Conservation (phyloP, 2,113 vertebrate genomes). For the Saimiri boliviensis region DNA sequence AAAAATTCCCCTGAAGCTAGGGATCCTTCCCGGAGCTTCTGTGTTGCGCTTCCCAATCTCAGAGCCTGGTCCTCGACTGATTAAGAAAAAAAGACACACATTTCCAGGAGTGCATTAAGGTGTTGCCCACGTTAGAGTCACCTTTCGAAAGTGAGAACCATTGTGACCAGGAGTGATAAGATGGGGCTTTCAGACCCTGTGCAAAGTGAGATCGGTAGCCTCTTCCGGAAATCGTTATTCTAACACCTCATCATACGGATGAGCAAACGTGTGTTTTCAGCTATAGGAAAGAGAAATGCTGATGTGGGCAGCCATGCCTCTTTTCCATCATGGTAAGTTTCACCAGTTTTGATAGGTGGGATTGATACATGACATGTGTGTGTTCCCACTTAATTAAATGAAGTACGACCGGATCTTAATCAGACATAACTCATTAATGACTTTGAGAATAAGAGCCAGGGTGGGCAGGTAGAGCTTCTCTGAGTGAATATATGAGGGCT, state of each 20-base stretch:
- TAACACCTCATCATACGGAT: neutral
- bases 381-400: neutral
- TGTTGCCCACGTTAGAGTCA: neutral
- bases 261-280: neutral
- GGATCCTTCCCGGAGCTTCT: neutral
- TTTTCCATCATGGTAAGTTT: neutral
- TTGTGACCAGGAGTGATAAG: neutral
- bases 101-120: neutral
- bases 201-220: neutral
- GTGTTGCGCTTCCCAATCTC: neutral
- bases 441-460: neutral
- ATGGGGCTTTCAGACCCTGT: neutral
- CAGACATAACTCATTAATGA: neutral
- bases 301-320: neutral
- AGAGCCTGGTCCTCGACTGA: neutral
- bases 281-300: neutral
- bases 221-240: neutral
- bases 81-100: neutral
- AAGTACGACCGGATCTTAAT: neutral
- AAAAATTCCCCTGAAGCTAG: neutral
- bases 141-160: neutral
- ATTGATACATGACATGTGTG: neutral
- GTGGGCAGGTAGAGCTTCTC: neutral
- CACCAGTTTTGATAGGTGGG: neutral
- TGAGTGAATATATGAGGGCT: neutral